phyloP scores from a whole-genome alignment of 2,797 vertebrate genomes.

The Aeoliscus strigatus region DNA sequence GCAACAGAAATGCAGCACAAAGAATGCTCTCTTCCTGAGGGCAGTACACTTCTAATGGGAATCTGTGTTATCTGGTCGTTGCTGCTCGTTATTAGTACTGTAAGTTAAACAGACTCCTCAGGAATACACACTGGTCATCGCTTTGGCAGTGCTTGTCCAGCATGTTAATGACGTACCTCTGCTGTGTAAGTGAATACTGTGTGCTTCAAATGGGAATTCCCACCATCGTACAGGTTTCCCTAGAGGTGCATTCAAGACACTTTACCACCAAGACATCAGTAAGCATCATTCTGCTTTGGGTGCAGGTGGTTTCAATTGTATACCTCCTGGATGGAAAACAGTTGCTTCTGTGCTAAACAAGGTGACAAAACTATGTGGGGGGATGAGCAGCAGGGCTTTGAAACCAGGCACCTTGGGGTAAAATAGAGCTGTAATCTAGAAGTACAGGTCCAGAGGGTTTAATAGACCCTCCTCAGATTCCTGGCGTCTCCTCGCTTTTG shows the following conservation, averaged over 20 bases:
- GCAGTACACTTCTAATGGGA: no score
- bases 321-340: conserved; percentile 50
- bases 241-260: conserved; percentile 30
- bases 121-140: no score
- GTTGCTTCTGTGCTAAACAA: conserved; percentile 48
- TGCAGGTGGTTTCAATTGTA: conserved; percentile 57
- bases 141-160: no score
- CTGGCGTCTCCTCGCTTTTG: conserved; percentile 30
- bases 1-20: no score
- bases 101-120: no score
- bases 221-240: conserved; percentile 32
- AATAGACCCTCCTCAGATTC: conserved; percentile 41
- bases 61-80: no score
- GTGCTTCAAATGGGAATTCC: no score
- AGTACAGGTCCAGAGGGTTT: conserved; percentile 40
- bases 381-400: conserved; percentile 35
- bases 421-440: conserved; percentile 61
- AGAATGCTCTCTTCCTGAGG: no score
- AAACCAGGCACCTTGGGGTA: conserved; percentile 38
- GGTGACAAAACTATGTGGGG: conserved; percentile 47
- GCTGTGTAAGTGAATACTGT: no score
- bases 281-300: conserved; percentile 53
- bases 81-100: no score
- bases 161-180: no score
- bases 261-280: conserved; percentile 44